Evolutionary conservation across 2,888 invertebrate species (phyloP), one percentile per base, ranked within the genome.

Genomic region (Tenthredo livida): DNA sequence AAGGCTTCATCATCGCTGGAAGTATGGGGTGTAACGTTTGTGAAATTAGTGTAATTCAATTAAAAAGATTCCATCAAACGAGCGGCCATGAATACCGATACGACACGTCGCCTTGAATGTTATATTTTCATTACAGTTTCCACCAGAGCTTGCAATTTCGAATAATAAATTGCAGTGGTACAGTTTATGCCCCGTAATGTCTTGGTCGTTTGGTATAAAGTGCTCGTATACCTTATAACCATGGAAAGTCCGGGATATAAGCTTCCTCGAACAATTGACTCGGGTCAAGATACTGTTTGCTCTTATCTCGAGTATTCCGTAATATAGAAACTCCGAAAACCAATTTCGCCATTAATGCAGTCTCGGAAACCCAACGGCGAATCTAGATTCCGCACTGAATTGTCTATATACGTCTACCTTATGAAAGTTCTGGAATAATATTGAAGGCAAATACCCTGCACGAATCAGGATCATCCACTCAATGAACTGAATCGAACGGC

Each of bases 241-340:
- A 77, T 77, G 10, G 37, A 54, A 29, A 54, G 5, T 77, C n/a
- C 15, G n/a, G 21, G n/a, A 40, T 25, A 17, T 40, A 61, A 80
- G 21, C 80, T 61, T 25, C 21, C 61, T 12, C 17, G 21, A 40
- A 61, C 58, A 43, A 61, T 80, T 80, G 80, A 80, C 61, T 37
- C 4, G 61, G 37, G 80, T 80, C 80, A 80, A 80, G 80, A 40
- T 17, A 61, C 58, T 29, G 37, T 80, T 61, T 80, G 58, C 40
- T 80, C 58, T 80, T 80, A 54, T 77, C 77, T 33, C 47, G 25
- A 73, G 43, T 73, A 47, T 73, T n/a, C 73, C 33, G 47, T n/a
- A 77, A n/a, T 54, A 33, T 33, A 17, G 17, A 17, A 33, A 21
- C 54, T 29, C 29, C n/a, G 77, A 17, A n/a, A 50, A 33, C 54